Evolutionary conservation across 2,888 invertebrate species (phyloP).

Genomic region (Plebejus anna): DNA sequence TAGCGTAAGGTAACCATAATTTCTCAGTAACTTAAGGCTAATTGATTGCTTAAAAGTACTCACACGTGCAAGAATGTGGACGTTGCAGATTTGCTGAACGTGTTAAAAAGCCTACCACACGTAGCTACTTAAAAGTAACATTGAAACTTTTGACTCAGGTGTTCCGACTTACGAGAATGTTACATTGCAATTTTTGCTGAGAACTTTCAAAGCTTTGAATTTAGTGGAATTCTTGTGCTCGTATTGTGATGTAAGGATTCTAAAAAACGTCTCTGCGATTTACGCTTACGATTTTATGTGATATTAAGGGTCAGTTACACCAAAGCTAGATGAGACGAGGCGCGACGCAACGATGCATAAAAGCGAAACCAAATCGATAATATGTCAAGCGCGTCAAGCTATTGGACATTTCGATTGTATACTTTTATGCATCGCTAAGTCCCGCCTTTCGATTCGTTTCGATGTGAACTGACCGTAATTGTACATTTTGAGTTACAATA

Average conservation of each 20-base stretch:
- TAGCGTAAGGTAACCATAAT: background rate
- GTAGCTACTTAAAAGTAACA: constrained; percentile 8
- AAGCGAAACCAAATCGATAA: background rate
- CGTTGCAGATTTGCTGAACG: constrained; percentile 62
- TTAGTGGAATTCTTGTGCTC: constrained; percentile 15
- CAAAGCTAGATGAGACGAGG: background rate
- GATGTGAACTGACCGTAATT: background rate
- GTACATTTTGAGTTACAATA: background rate
- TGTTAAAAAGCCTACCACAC: constrained; percentile 41
- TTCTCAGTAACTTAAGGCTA: constrained; percentile 44
- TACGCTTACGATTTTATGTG: too few species aligned
- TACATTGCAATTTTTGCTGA: constrained; percentile 17
- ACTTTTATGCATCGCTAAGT: background rate
- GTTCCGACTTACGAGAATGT: constrained; percentile 9
- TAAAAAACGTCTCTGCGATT: background rate
- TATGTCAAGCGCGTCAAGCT: too few species aligned
- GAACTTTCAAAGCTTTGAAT: constrained; percentile 1
- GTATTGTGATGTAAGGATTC: background rate
- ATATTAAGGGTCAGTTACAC: too few species aligned
- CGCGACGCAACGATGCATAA: background rate
- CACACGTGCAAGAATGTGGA: constrained; percentile 70
- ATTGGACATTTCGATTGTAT: too few species aligned
- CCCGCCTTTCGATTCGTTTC: background rate
- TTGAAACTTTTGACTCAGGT: constrained; percentile 19
- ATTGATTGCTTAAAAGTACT: constrained; percentile 51